Base-by-base conservation (phyloP, 2,113 vertebrate genomes). In the Microcebus tavaratra region DNA sequence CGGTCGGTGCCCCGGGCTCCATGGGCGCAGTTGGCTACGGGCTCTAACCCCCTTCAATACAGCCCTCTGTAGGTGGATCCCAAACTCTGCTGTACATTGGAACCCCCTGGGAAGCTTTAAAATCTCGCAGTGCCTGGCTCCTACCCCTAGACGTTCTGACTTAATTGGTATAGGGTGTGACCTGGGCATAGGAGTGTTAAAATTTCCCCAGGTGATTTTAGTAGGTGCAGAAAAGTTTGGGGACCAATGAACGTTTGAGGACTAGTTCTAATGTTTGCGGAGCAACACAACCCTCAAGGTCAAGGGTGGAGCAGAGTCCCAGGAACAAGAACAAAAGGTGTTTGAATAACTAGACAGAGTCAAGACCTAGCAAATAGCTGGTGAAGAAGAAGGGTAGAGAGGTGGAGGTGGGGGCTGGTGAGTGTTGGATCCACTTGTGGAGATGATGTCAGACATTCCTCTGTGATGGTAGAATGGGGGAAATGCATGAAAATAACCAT, bases 401-500 rank as follows among this genome's bases (percentile, higher is more conserved):
- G 70, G 73, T 8, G 42, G 63, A 29, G 72, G 31, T 12, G 9
- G 45, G 29, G 34, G 53, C 55, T 50, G 87, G 45, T 3, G 59
- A 53, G 13, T 36, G 6, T 6, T 89, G 76, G 85, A 73, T 27
- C 39, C 72, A 1, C 78, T 78, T 14, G 76, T 11, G 67, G 89
- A 21, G 93, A 75, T 94, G 96, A 97, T 23, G 89, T 97, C 95
- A 97, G 91, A 78, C 97, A 94, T 97, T 97, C 96, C 97, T 96
- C 85, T 18, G 82, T 9, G 9, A 91, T 88, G 95, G 88, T 68
- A 61, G 89, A 80, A 80, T 68, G 23, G 57, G 84, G 81, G 90
- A 95, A 95, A 82, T 31, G 45, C 83, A 48, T 48, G 95, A 81
- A 95, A 91, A 95, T 70, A 96, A 45, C 93, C 73, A 10, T 8